Evolutionary conservation across 2,113 vertebrate species (phyloP), one percentile per base, ranked within the genome.

Genomic region (Daubentonia madagascariensis): DNA sequence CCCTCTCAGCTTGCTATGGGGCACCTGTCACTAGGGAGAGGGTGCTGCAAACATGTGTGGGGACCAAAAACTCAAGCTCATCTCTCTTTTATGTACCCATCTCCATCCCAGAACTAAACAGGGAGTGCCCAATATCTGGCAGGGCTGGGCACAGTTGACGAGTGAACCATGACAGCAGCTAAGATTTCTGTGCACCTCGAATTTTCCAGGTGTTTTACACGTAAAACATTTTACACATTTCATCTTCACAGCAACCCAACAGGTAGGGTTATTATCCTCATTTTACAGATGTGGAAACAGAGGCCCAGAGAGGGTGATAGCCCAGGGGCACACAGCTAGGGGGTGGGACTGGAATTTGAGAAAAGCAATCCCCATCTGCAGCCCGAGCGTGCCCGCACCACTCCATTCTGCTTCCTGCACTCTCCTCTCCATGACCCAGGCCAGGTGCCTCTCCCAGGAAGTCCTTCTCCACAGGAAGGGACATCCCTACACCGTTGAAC

Each of bases 321-420:
- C 9, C 28, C 43, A 6, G 6, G 7, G 12, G 8, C 57, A 63
- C 72, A 50, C 20, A 73, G 68, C 28, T 57, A n/a, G 6, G 37
- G 22, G 20, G 20, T 22, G 11, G 13, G 14, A 11, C 50, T n/a
- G 40, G 37, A 75, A 35, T 76, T 48, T 63, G 52, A 45, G 28
- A 23, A 12, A 2, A 81, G 30, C 22, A 3, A 18, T 48, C 35
- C n/a, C 37, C 43, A 89, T 85, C 43, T 85, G 61, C 35, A 45
- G 63, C 22, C 25, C 22, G 32, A 43, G 12, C 2, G 9, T 25
- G 13, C 8, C 48, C 32, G 23, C 37, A 5, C 48, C n/a, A 3
- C 30, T 35, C 28, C 68, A 43, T 32, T 57, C 59, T 50, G n/a
- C 8, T 40, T 57, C 90, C 28, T 1, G 0, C 20, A 6, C 1